Conservation (phyloP, 1,140 invertebrate genomes). For the Tribolium madens region DNA sequence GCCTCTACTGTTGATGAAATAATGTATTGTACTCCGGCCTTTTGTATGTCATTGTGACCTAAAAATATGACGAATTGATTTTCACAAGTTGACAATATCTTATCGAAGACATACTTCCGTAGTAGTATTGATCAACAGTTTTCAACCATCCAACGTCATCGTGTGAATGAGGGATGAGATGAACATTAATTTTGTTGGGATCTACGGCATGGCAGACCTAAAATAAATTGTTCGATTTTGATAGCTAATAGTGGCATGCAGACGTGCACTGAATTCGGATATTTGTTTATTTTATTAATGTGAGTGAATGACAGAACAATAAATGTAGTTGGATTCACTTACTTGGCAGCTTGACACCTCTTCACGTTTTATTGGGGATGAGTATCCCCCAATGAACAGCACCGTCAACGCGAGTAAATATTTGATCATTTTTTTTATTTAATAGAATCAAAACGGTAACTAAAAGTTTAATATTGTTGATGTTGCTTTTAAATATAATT, state of each 20-base stretch:
- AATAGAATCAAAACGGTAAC: neutral
- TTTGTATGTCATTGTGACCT: slow-evolving; percentile 8
- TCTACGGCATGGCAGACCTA: slow-evolving; percentile 68
- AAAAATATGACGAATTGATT: slow-evolving; percentile 14
- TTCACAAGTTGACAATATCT: neutral
- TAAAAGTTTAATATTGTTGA: neutral
- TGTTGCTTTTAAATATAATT: neutral
- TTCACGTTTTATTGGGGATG: neutral
- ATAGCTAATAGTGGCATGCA: neutral
- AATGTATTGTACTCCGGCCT: slow-evolving; percentile 81
- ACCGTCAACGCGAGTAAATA: neutral
- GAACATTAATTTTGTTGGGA: slow-evolving; percentile 73
- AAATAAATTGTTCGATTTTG: slow-evolving; percentile 44
- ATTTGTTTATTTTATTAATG: neutral
- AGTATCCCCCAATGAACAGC: neutral
- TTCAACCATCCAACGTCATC: slow-evolving; percentile 88
- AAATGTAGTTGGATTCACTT: neutral
- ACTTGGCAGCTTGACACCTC: neutral
- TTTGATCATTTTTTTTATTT: neutral
- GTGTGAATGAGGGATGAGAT: slow-evolving; percentile 78
- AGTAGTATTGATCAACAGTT: slow-evolving; percentile 61
- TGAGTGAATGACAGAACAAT: neutral
- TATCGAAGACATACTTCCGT: slow-evolving; percentile 16
- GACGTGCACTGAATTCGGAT: neutral
- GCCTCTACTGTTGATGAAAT: slow-evolving; percentile 70